Evolutionary conservation across 1,140 invertebrate species (phyloP).

Genomic region (Psix sp.): DNA sequence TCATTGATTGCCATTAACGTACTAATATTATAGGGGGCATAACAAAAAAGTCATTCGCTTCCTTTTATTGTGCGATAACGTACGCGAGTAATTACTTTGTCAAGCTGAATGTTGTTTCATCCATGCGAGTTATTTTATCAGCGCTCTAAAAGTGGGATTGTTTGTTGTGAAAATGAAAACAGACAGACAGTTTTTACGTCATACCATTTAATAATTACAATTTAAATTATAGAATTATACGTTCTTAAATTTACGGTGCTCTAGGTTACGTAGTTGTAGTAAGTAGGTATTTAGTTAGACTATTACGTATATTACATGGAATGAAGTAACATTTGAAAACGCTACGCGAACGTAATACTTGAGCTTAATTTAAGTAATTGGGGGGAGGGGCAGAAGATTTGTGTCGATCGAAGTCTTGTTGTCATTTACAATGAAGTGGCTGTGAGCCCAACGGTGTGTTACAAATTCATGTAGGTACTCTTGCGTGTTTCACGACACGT

Average conservation of each 20-base stretch:
- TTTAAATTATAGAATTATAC: slow-evolving; percentile 78
- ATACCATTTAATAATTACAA: slow-evolving; percentile 78
- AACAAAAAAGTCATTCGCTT: slow-evolving; percentile 48
- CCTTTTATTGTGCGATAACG: slow-evolving; percentile 47
- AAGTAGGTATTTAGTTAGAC: slow-evolving; percentile 76
- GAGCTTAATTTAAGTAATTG: slow-evolving; percentile 73
- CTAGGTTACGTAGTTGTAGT: slow-evolving; percentile 76
- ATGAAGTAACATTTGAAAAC: slow-evolving; percentile 77
- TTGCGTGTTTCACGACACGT: slow-evolving; percentile 74
- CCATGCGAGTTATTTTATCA: neutral
- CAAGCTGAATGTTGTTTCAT: slow-evolving; percentile 20
- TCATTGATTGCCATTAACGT: slow-evolving; percentile 58
- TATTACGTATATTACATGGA: slow-evolving; percentile 78
- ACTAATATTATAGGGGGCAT: slow-evolving; percentile 30
- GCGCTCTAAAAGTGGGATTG: neutral
- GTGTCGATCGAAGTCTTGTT: slow-evolving; percentile 55
- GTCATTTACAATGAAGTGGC: slow-evolving; percentile 40
- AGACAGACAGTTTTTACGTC: slow-evolving; percentile 65
- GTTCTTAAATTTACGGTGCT: slow-evolving; percentile 76
- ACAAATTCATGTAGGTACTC: slow-evolving; percentile 66
- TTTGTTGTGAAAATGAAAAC: slow-evolving; percentile 11
- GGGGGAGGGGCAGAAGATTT: slow-evolving; percentile 15
- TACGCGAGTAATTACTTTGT: slow-evolving; percentile 12
- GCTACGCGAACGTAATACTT: slow-evolving; percentile 77
- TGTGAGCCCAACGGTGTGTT: neutral